Evolutionary conservation across 1,140 invertebrate species (phyloP), one percentile per base, ranked within the genome.

Genomic region (Heliothis virescens): DNA sequence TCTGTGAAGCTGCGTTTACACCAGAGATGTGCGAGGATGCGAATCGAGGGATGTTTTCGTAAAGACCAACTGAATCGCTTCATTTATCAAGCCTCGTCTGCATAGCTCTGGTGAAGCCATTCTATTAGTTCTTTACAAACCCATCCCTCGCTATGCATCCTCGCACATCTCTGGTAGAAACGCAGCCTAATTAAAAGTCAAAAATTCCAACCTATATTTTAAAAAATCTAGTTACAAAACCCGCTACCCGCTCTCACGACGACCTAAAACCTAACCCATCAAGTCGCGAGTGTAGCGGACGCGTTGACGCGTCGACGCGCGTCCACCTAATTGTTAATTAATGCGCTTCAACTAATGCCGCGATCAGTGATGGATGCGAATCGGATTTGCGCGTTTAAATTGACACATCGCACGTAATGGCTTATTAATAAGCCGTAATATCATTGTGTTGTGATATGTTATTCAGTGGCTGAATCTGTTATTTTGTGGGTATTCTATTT

Each of bases 301-400:
- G 72, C 53, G 60, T 48, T 63, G 79, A 72, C 79, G 69, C 80
- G 81, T 57, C 79, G 81, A 81, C 84, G 63, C 73, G 52, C 69
- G 50, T 74, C 76, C 76, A 72, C 47, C 84, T 85, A 87, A 86
- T 87, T 87, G 84, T 81, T 80, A 74, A 86, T 89, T 89, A 86
- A 86, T 84, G 59, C 69, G 83, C 86, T 89, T 84, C 84, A 65
- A 81, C 83, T 87, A 86, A 87, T 87, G 79, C 80, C n/a, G 79
- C 75, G 81, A 89, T 89, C 81, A 82, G 83, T 85, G 82, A 86
- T 82, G 82, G 83, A 85, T 83, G 83, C 78, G 82, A 86, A 86
- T 86, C 83, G 76, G 87, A 85, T 87, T 86, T 82, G 81, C 53
- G 53, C 79, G n/a, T n/a, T 81, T 80, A 69, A 83, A 85, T 83